Evolutionary conservation across 1,140 invertebrate genomes (phyloP).

Genomic region (fruit fly (Drosophila melanogaster)): Release_6_plus_ISO1_MT NT_033779.5:12619501-12620000

Average conservation of each 20-base stretch:
- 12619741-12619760: slow-evolving; percentile 10
- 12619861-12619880: slow-evolving; percentile 53
- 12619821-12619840: slow-evolving; percentile 50
- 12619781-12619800: slow-evolving; percentile 30
- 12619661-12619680: not conserved
- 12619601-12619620: not conserved
- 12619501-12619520: no score
- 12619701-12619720: slow-evolving; percentile 24
- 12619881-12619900: slow-evolving; percentile 22
- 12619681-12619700: slow-evolving; percentile 9
- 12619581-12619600: slow-evolving; percentile 2
- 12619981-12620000: slow-evolving; percentile 47
- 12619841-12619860: slow-evolving; percentile 48
- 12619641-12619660: slow-evolving; percentile 5
- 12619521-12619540: no score
- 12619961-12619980: slow-evolving; percentile 21
- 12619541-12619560: no score
- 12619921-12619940: not conserved
- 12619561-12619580: no score
- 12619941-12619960: not conserved
- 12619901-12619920: slow-evolving; percentile 20
- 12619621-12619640: not conserved
- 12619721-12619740: slow-evolving; percentile 31
- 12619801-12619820: slow-evolving; percentile 34
- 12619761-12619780: slow-evolving; percentile 10